These are phyloP conservation scores for Erpornis zantholeuca DNA, from an alignment of 2,113 vertebrate species.

Conservation along the genomic window DNA sequence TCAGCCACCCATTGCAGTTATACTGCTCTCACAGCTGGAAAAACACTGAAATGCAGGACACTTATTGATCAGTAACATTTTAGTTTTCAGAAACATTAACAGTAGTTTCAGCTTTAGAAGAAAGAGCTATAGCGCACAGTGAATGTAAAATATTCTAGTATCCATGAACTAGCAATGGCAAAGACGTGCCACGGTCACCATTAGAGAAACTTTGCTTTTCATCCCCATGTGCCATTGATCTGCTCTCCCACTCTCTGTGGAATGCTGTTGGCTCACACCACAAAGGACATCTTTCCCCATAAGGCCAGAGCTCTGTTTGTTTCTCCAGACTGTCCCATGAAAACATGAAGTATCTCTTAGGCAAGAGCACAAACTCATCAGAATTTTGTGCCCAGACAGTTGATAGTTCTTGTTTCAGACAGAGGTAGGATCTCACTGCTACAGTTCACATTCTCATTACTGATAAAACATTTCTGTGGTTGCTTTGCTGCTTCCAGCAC, in stretches of 20 bases:
- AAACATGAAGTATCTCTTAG: neutral
- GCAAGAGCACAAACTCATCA: neutral
- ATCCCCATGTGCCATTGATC: neutral
- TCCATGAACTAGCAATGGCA: neutral
- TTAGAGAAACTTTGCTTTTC: neutral
- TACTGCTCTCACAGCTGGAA: neutral
- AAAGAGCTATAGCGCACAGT: neutral
- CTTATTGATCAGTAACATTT: neutral
- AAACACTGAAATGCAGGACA: neutral
- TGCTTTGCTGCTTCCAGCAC: neutral
- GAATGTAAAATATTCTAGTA: neutral
- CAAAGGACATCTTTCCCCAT: neutral
- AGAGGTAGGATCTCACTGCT: neutral
- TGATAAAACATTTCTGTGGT: neutral
- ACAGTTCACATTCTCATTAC: neutral
- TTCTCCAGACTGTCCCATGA: neutral
- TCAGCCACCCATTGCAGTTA: neutral
- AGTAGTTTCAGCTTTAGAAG: neutral
- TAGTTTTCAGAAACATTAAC: neutral
- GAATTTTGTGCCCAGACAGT: neutral
- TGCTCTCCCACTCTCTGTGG: neutral
- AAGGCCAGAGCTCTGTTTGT: neutral
- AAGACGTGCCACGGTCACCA: neutral
- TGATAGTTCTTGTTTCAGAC: neutral
- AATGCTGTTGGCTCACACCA: neutral